These are phyloP conservation scores for Macaria liturata DNA, from an alignment of 2,888 invertebrate genomes.

Conservation along the genomic window DNA sequence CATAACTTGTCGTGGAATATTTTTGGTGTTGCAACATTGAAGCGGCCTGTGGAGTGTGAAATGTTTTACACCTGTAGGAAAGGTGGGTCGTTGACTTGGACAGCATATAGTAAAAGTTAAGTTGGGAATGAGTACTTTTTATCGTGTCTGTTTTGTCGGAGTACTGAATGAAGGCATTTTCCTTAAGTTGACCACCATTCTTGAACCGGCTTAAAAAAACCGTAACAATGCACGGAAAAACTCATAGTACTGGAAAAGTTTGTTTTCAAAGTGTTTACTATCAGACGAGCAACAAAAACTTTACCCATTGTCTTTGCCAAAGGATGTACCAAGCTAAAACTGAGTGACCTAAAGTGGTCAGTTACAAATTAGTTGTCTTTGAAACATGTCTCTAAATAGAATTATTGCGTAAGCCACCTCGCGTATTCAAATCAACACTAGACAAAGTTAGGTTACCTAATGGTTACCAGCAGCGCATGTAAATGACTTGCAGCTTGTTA, in stretches of 20 bases:
- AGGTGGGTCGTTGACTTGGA: constrained; percentile 28
- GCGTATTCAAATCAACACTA: constrained; percentile 22
- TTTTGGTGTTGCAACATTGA: constrained; percentile 46
- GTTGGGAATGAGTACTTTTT: too few relatives aligned
- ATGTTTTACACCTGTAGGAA: constrained; percentile 36
- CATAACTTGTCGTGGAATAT: constrained; percentile 49
- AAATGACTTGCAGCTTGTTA: constrained; percentile 11
- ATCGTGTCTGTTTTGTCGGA: too few relatives aligned
- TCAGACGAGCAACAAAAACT: too few relatives aligned
- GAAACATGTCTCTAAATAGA: constrained; percentile 9
- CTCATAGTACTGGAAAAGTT: too few relatives aligned
- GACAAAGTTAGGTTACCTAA: constrained; percentile 26
- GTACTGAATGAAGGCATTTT: too few relatives aligned
- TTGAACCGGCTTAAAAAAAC: too few relatives aligned
- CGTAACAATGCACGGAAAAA: too few relatives aligned
- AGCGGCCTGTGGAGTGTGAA: constrained; percentile 27
- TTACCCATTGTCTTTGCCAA: background rate
- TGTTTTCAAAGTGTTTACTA: too few relatives aligned
- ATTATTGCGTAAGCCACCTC: constrained; percentile 14
- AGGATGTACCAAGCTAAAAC: constrained; percentile 2
- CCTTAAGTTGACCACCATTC: too few relatives aligned
- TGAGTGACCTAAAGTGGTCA: background rate
- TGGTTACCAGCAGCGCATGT: constrained; percentile 21
- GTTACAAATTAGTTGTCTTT: background rate
- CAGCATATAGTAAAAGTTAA: constrained; percentile 1